phyloP scores from a whole-genome alignment of 2,888 invertebrate species.

The Ypsolopha sequella region DNA sequence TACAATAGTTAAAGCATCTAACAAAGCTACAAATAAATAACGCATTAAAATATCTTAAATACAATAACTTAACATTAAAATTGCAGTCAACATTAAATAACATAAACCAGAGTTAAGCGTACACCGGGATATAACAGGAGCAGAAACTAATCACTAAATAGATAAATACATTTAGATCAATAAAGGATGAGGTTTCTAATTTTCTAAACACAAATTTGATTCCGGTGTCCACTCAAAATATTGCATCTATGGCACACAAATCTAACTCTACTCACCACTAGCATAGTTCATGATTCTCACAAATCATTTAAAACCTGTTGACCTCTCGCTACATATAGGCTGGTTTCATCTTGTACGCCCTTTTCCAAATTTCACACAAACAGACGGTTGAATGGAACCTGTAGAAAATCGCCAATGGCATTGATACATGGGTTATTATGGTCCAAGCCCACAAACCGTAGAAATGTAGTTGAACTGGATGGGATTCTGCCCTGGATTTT shows the following conservation, averaged over 20 bases:
- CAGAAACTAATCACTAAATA: slow-evolving; percentile 4
- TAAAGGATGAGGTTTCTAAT: slow-evolving; percentile 3
- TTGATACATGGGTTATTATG: slow-evolving; percentile 93
- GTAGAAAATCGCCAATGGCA: slow-evolving; percentile 94
- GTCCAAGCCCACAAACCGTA: slow-evolving; percentile 97
- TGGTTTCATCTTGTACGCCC: slow-evolving; percentile 93
- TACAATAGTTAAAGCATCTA: slow-evolving; percentile 52
- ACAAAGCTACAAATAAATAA: slow-evolving; percentile 71
- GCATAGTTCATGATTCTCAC: background rate
- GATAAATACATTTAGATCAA: slow-evolving; percentile 12
- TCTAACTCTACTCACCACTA: slow-evolving; percentile 19
- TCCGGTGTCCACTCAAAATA: slow-evolving; percentile 17
- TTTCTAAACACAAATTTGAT: slow-evolving; percentile 1
- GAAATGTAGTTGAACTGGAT: slow-evolving; percentile 92
- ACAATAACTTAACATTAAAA: slow-evolving; percentile 65
- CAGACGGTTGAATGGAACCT: slow-evolving; percentile 96
- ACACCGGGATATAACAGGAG: slow-evolving; percentile 18
- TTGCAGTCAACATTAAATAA: slow-evolving; percentile 59
- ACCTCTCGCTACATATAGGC: slow-evolving; percentile 80
- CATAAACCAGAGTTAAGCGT: slow-evolving; percentile 20
- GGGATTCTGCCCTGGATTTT: slow-evolving; percentile 90
- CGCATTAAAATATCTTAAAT: slow-evolving; percentile 66
- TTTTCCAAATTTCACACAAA: slow-evolving; percentile 96
- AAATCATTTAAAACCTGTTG: slow-evolving; percentile 34
- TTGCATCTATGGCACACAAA: slow-evolving; percentile 54